These are phyloP conservation scores for Platyura marginata DNA, from an alignment of 1,140 invertebrate genomes.

Conservation along the genomic window DNA sequence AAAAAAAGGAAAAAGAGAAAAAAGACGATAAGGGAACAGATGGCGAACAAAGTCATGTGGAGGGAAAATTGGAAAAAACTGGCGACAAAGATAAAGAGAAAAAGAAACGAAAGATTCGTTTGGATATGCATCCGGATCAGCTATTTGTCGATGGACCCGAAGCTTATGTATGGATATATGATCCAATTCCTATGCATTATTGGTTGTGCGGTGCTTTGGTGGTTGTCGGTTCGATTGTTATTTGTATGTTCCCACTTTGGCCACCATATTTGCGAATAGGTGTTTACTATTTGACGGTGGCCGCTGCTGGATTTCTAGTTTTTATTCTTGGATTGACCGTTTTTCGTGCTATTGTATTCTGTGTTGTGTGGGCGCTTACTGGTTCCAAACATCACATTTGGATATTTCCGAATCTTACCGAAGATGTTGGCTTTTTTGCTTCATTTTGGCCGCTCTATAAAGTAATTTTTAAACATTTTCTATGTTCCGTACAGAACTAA, in stretches of 20 bases:
- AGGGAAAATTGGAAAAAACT: constrained; percentile 12
- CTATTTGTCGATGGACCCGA: constrained; percentile 82
- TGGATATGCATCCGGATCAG: constrained; percentile 95
- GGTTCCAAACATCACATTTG: constrained; percentile 87
- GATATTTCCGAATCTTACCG: constrained; percentile 93
- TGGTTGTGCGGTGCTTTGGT: constrained; percentile 86
- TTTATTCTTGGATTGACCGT: constrained; percentile 81
- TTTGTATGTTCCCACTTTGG: constrained; percentile 97
- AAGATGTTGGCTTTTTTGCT: constrained; percentile 96
- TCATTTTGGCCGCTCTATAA: constrained; percentile 97
- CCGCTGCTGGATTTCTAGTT: constrained; percentile 82
- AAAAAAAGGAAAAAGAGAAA: constrained; percentile 15
- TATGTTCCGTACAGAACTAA: not conserved
- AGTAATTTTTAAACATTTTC: constrained; percentile 26
- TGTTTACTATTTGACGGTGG: constrained; percentile 93
- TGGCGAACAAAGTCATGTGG: constrained; percentile 21
- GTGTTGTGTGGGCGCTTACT: constrained; percentile 74
- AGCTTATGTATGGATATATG: constrained; percentile 99
- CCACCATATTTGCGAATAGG: constrained; percentile 73
- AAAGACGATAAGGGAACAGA: constrained; percentile 17
- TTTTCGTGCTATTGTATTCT: constrained; percentile 79
- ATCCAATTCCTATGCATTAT: constrained; percentile 91
- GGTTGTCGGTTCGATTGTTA: constrained; percentile 81
- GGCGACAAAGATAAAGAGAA: constrained; percentile 30
- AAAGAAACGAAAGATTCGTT: constrained; percentile 48